Percentiles rank a stretch among this genome's conserved stretches.
These are phyloP conservation scores for Scartelaos histophorus DNA, from an alignment of 2,113 vertebrate genomes.

Conservation along the genomic window DNA sequence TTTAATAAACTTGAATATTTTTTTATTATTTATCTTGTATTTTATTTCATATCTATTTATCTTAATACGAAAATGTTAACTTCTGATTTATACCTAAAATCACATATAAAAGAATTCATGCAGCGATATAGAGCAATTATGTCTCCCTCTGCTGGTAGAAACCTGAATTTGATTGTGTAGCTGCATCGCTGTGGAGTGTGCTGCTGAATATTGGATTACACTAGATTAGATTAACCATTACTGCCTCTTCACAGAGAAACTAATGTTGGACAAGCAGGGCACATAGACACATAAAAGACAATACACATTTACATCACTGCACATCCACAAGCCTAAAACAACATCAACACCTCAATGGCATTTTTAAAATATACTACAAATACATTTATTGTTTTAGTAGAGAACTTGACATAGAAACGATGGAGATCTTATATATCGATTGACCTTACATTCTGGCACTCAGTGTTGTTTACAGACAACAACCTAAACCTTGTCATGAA, in stretches of 20 bases:
- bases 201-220: neutral
- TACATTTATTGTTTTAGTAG: no score
- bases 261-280: no score
- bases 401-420: no score
- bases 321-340: neutral
- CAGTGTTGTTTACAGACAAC: no score
- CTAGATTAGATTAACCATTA: neutral
- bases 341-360: neutral
- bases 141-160: conserved; percentile 65
- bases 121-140: neutral
- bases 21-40: neutral
- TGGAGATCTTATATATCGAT: no score
- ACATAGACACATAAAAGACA: no score
- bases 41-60: neutral
- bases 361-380: neutral
- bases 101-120: neutral
- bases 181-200: neutral
- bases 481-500: no score
- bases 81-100: neutral
- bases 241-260: no score
- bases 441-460: no score
- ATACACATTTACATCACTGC: no score
- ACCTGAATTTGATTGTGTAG: conserved; percentile 17
- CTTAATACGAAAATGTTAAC: neutral
- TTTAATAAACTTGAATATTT: no score